Evolutionary conservation across 2,888 invertebrate species (phyloP), one percentile per base, ranked within the genome.

Genomic region (Pandemis heparana): DNA sequence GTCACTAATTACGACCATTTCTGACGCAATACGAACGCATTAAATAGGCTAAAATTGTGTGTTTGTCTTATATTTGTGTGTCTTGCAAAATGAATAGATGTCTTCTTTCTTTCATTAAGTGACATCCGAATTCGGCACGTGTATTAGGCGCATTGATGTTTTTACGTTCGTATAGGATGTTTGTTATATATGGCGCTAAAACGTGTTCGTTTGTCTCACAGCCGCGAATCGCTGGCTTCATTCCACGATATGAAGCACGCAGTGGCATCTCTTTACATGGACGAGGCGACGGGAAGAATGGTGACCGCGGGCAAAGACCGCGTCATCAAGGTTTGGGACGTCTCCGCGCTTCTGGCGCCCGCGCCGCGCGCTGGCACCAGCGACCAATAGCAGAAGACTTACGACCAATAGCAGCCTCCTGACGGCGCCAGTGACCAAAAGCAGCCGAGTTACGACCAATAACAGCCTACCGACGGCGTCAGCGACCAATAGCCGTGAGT

Each of bases 231-330:
- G 0, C 94, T 99, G 86, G 99, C 99, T 39, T 97, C 98, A 72
- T 98, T 98, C 94, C 98, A 99, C 90, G 99, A 99, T 92, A 97
- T 98, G 82, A 98, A 98, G 89, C 99, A 99, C 88, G 97, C 97
- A 73, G 97, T 99, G 77, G 96, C 97, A 10, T 96, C 96, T 59
- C 97, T 99, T 96, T 97, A 97, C 91, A 95, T 99, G 78, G 99
- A 99, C 92, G 98, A 98, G 88, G 96, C 97, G 67, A 96, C 97
- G 61, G 97, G 97, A 83, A 96, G 97, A 83, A 95, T 99, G 86
- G 95, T 99, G 76, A 98, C 99, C 4, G 98, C 99, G 59, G 99
- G 99, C 38, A 98, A 98, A 88, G 99, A 99, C 92, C 96, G 98
- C 82, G 95, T 99, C 81, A 98, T 99, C 85, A 99, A 99, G 94